A percentile compares a stretch with the other conserved stretches of the same genome.
Conservation (phyloP, 1,140 invertebrate genomes). For the Caenorhabditis briggsae region DNA sequence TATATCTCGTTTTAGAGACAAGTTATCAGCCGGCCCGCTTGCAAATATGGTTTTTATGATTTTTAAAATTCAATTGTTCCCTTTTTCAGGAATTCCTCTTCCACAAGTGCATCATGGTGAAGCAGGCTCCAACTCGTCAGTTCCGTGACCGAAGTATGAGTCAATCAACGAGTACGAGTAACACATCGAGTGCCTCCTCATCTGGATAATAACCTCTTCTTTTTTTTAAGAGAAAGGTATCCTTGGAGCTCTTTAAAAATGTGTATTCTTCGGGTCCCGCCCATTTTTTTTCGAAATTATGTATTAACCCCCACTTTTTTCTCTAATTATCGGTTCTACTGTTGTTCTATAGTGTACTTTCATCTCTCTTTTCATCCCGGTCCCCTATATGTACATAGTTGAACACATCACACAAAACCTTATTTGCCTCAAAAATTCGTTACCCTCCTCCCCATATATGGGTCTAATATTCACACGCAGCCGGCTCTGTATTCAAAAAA, state of each 20-base stretch:
- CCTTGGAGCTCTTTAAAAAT: neutral
- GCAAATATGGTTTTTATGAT: neutral
- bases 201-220: neutral
- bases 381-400: slow-evolving; percentile 41
- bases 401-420: slow-evolving; percentile 8
- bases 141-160: slow-evolving; percentile 49
- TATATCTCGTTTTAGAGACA: too few species aligned
- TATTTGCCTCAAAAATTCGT: neutral
- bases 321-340: neutral
- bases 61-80: neutral
- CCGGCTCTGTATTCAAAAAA: slow-evolving; percentile 52
- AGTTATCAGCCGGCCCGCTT: too few species aligned
- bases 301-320: neutral
- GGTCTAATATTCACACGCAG: slow-evolving; percentile 48
- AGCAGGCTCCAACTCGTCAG: slow-evolving; percentile 42
- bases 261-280: neutral
- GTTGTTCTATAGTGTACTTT: neutral
- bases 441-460: neutral
- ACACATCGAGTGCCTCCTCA: slow-evolving; percentile 22
- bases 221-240: neutral
- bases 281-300: neutral
- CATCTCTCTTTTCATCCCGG: neutral
- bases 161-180: slow-evolving; percentile 44
- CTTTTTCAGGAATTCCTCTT: slow-evolving; percentile 57
- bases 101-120: slow-evolving; percentile 55